A percentile compares a stretch with the other conserved stretches of the same genome.
Conservation (phyloP, 2,888 invertebrate genomes). For the Agrotis puta region DNA sequence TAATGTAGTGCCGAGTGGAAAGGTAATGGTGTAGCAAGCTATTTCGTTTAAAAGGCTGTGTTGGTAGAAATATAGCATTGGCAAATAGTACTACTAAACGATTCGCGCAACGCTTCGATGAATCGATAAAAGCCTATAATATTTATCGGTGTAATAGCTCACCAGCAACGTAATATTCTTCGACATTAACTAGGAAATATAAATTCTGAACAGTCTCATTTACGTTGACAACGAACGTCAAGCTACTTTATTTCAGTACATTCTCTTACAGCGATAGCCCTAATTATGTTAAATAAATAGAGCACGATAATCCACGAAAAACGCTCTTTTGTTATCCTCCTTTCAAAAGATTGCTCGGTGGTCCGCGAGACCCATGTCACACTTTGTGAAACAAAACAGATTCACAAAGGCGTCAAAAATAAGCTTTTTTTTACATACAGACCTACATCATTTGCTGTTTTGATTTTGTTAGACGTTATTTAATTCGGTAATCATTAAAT, state of each 20-base stretch:
- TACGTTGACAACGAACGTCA: constrained; percentile 13
- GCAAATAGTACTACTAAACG: constrained; percentile 12
- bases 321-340: constrained; percentile 17
- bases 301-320: constrained; percentile 26
- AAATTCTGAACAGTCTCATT: constrained; percentile 9
- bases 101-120: constrained; percentile 29
- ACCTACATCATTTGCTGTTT: not conserved
- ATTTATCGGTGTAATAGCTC: not conserved
- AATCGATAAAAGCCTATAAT: constrained; percentile 31
- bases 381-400: constrained; percentile 27
- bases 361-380: constrained; percentile 37
- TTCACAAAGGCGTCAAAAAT: constrained; percentile 4
- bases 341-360: constrained; percentile 33
- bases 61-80: not conserved
- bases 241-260: constrained; percentile 1
- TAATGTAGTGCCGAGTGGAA: constrained; percentile 17
- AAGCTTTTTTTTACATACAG: constrained; percentile 15
- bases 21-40: constrained; percentile 20
- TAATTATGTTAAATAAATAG: constrained; percentile 42
- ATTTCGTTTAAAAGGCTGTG: constrained; percentile 25
- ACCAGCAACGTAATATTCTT: constrained; percentile 4
- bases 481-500: not conserved
- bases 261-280: constrained; percentile 11
- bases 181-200: constrained; percentile 6
- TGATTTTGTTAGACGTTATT: not conserved